Evolutionary conservation across 2,888 invertebrate species (phyloP).

Genomic region (Byasa hedistus): DNA sequence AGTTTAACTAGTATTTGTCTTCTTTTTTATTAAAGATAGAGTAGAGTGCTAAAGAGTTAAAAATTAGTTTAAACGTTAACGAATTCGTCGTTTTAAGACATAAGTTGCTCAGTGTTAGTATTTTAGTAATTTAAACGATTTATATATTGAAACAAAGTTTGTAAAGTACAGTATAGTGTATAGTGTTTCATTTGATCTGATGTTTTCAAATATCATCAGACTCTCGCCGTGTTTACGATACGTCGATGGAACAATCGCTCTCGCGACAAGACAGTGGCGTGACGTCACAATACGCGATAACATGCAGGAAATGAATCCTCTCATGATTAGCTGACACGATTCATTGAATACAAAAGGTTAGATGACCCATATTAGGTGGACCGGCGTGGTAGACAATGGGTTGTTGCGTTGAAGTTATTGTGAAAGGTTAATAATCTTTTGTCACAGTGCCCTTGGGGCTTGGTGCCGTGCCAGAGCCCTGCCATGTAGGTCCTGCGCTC

Average conservation of each 20-base stretch:
- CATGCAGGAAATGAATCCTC: constrained; percentile 21
- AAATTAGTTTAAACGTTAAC: no score
- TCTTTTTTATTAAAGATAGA: no score
- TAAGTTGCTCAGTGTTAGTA: no score
- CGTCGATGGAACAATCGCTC: constrained; percentile 5
- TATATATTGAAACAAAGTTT: no score
- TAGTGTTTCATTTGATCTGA: no score
- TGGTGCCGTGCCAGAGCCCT: constrained; percentile 38
- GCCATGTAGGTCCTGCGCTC: constrained; percentile 28
- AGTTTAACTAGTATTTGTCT: no score
- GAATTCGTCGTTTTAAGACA: no score
- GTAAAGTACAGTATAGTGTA: no score
- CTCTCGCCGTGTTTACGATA: background rate
- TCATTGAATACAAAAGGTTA: constrained; percentile 16
- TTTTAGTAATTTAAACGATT: no score
- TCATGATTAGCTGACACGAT: constrained; percentile 17
- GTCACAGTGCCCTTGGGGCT: constrained; percentile 44
- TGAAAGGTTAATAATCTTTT: constrained; percentile 61
- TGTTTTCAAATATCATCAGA: no score
- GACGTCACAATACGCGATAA: constrained; percentile 29
- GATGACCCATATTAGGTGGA: constrained; percentile 15
- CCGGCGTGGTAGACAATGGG: constrained; percentile 16
- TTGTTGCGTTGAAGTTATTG: constrained; percentile 29
- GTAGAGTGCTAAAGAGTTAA: no score
- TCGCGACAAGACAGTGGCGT: background rate